Evolutionary conservation across 2,888 invertebrate genomes (phyloP), one percentile per base, ranked within the genome.

Genomic region (Chydorus sphaericus): DNA sequence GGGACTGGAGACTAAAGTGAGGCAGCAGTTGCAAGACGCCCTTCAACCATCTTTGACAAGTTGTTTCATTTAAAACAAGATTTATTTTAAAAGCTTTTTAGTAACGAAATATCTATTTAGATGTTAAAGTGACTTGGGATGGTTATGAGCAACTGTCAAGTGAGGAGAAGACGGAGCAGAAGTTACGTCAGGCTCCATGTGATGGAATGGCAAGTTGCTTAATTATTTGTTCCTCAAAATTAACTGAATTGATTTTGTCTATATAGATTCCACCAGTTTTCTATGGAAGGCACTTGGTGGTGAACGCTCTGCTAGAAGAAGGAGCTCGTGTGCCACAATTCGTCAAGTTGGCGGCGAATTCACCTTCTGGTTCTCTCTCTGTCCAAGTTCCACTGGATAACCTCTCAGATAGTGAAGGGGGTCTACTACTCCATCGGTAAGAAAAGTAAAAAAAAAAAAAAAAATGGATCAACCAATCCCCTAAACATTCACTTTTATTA

Each of bases 1-100:
- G 55, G 59, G 56, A n/a, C 59, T 67, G 51, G 61, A 64, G 26
- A 60, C 60, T 14, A 65, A 66, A 59, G 64, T 66, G 20, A 28
- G 62, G 30, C 60, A 61, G 23, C 63, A 63, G 37, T 58, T 65
- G 23, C 64, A 65, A 54, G 61, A 63, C 54, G 62, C 61, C 20
- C 38, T 64, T 10, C 62, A 63, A 39, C 64, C 65, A 8, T 59
- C 61, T 7, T 49, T 63, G 2, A 60, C 61, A 33, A 59, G 60
- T 61, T 53, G n/a, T n/a, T 54, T 26, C 11, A n/a, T n/a, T 10
- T 16, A 14, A 54, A 3, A 39, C 50, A 29, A 55, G 39, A 31
- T 23, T 36, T 33, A 10, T 29, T 14, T 10, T 28, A n/a, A 28
- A 18, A 52, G 38, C 29, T 30, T 33, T 48, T 36, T 36, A 4